Conservation (phyloP, 2,888 invertebrate genomes). For the Pteria penguin region DNA sequence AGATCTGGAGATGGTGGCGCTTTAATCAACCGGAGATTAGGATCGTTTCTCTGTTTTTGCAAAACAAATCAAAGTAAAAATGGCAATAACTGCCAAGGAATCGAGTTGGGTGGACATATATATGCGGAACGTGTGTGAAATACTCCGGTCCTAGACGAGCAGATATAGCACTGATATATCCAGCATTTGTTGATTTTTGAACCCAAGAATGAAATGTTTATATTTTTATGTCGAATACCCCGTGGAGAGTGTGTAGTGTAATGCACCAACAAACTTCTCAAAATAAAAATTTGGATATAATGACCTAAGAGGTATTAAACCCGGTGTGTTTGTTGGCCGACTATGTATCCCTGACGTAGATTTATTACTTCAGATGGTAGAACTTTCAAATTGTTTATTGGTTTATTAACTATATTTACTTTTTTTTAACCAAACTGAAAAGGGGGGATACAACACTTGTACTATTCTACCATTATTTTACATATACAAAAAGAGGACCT, state of each 20-base stretch:
- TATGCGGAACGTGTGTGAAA: background rate
- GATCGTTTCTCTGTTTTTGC: background rate
- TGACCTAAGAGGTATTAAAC: background rate
- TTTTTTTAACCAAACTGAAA: too few species aligned
- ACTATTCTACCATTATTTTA: too few species aligned
- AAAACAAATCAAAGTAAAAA: background rate
- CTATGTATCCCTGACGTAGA: too few species aligned
- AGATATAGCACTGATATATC: background rate
- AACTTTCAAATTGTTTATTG: too few species aligned
- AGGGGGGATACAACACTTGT: too few species aligned
- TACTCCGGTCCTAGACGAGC: background rate
- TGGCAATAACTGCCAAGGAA: background rate
- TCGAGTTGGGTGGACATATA: background rate
- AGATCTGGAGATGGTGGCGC: background rate
- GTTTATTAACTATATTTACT: too few species aligned
- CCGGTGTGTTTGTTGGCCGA: too few species aligned
- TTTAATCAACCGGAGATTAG: background rate
- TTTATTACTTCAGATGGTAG: too few species aligned
- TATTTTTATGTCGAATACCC: background rate
- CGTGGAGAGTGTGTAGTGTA: background rate
- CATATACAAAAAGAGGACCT: too few species aligned
- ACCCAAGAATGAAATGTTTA: background rate
- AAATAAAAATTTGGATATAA: too few species aligned
- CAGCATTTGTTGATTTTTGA: background rate
- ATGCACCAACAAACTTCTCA: background rate